Base-by-base conservation (phyloP, 2,113 vertebrate species). In the Nerophis lumbriciformis region DNA sequence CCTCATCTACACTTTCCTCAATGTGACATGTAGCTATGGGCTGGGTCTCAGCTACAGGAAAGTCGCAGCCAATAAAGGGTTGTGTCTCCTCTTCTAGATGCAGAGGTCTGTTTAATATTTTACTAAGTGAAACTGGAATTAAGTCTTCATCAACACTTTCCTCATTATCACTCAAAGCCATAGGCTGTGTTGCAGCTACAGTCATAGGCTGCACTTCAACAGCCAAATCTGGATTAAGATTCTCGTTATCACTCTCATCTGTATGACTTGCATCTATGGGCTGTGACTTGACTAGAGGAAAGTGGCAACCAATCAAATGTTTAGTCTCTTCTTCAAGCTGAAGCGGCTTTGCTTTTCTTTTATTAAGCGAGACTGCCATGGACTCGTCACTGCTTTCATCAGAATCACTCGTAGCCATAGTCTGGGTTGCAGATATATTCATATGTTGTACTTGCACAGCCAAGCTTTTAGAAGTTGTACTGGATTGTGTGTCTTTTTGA, bases 21-120 rank as follows among this genome's bases (percentile, higher is more conserved):
- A 11, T 35, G 51, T 10, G 51, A 45, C 36, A 2, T 38, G 45
- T 8, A 58, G 28, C 28, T 58, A 76, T 21, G 2, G 65, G 65
- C 39, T 79, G 84, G 4, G 72, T 73, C 56, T 69, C 44, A 28
- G 35, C 10, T 10, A 16, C 6, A 19, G 60, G 42, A 4, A 61
- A 5, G 5, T 75, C 60, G 36, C 59, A 51, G 12, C 36, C 48
- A 5, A 16, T 0, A 0, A 67, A 8, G 0, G 55, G 6, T 14
- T 69, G 66, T 1, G 60, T 60, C 50, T 83, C 42, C n/a, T 67
- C 69, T 13, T 72, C 50, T 0, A 53, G 38, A 8, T 57, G 42
- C 8, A 68, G 55, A 6, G 45, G 61, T n/a, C 63, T 72, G 48
- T 16, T 39, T 11, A 51, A 58, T 53, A n/a, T 65, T 55, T 72